Base-by-base conservation (phyloP, 2,113 vertebrate species). In the Raja brachyura region DNA sequence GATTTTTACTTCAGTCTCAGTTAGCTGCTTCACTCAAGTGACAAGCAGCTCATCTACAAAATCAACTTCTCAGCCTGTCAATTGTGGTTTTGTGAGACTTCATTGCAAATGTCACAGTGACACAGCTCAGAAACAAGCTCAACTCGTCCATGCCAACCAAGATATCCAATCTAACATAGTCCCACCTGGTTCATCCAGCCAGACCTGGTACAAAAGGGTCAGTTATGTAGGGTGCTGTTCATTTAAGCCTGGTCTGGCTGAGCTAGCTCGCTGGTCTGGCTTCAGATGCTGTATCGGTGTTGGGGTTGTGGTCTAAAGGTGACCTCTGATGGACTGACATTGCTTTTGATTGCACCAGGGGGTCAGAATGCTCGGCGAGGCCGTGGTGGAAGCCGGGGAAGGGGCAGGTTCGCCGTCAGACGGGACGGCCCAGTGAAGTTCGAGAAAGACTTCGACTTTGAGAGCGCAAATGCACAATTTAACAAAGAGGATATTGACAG, bases 361-460 rank as follows among this genome's bases (percentile, higher is more conserved):
- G 94, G 93, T 68, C 94, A 96, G 93, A 95, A 97, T 94, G 94
- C 95, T 1, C 97, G 99, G 93, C 97, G 97, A 16, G 97, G 98
- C 16, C 97, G 98, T 9, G 98, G 98, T 74, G 97, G 98, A 94
- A 97, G 97, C 94, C 98, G 98, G 39, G 98, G 98, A 81, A 95
- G 98, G 92, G 99, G 98, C 94, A 96, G 97, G 93, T 97, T 98
- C 93, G 97, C 97, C 4, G 95, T 98, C 90, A 96, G 98, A 63
- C 94, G 98, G 93, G 98, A 99, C 93, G 98, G 98, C 48, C 97
- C 98, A 10, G 97, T 99, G 98, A 99, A 99, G 95, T 99, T 99
- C 95, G 99, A 99, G 94, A 98, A 99, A 95, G 98, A 99, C 95
- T 99, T 99, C 93, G 99, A 99, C 96, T 99, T 99, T 93, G 99